Base-by-base conservation (phyloP, 2,797 vertebrate genomes). In the Pagetopsis macropterus region DNA sequence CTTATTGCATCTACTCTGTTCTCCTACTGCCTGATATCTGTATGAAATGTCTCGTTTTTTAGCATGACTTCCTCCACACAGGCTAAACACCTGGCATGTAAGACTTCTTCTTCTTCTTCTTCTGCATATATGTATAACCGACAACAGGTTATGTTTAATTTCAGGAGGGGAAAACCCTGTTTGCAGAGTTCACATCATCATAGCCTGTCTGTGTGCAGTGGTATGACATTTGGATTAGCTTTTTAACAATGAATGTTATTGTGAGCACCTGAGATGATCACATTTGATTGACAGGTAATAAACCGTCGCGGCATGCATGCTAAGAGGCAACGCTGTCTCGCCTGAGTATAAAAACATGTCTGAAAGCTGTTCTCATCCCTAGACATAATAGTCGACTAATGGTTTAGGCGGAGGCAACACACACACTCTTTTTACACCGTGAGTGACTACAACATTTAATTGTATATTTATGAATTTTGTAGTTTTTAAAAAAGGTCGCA, bases 281-380 rank as follows among this genome's bases (percentile, higher is more conserved):
- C 31, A 64, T 55, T 57, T 81, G 83, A 88, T 15, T 86, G 88
- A 85, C 82, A 87, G 69, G 61, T 86, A 87, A 84, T 86, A 84
- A 79, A 45, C 7, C 33, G 73, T 74, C 69, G 72, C 69, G 70
- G 77, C 78, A 52, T 84, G 84, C 83, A 87, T 82, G 72, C 83
- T 63, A 50, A 75, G 65, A 84, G 67, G 59, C 67, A 40, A 79
- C 41, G 41, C 46, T 49, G 60, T 83, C 49, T 76, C 0, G 15
- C 76, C 75, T 21, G 41, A 56, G 68, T 51, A 61, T 54, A 17
- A 70, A 69, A 73, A 72, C 43, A 41, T 49, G 79, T 83, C 64
- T 68, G 17, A 71, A 60, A 58, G 55, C 58, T 54, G 54, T 61
- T 78, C n/a, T 78, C 64, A 58, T 77, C 56, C 43, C 50, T 69